These are phyloP conservation scores for Helicolenus hilgendorfi DNA, from an alignment of 2,797 vertebrate species.

Conservation along the genomic window DNA sequence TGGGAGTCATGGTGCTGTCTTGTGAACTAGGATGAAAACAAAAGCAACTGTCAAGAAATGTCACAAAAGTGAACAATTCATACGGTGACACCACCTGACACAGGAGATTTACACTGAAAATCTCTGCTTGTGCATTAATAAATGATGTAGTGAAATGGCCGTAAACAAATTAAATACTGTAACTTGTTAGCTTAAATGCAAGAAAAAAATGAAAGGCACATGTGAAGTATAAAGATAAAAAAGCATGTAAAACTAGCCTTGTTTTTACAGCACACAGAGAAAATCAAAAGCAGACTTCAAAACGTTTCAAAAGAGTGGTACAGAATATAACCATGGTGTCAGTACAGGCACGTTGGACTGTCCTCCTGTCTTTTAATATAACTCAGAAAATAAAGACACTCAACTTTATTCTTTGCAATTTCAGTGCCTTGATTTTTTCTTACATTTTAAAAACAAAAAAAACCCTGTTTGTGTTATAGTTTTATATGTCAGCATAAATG, in stretches of 20 bases:
- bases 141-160: background rate
- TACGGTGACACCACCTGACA: background rate
- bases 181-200: too few species aligned
- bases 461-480: too few species aligned
- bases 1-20: conserved; percentile 58
- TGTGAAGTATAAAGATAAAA: background rate
- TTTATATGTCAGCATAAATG: background rate
- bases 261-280: background rate
- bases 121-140: background rate
- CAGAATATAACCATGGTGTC: too few species aligned
- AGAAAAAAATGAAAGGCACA: background rate
- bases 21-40: conserved; percentile 50
- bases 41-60: background rate
- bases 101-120: background rate
- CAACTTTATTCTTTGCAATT: background rate
- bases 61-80: background rate
- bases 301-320: too few species aligned
- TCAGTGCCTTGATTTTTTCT: background rate
- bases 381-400: background rate
- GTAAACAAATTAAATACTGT: background rate
- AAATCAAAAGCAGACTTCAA: background rate
- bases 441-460: background rate
- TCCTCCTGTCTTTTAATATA: background rate
- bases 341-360: too few species aligned
- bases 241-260: background rate